These are phyloP conservation scores for Elmis aenea DNA, from an alignment of 2,888 invertebrate genomes.

Conservation along the genomic window DNA sequence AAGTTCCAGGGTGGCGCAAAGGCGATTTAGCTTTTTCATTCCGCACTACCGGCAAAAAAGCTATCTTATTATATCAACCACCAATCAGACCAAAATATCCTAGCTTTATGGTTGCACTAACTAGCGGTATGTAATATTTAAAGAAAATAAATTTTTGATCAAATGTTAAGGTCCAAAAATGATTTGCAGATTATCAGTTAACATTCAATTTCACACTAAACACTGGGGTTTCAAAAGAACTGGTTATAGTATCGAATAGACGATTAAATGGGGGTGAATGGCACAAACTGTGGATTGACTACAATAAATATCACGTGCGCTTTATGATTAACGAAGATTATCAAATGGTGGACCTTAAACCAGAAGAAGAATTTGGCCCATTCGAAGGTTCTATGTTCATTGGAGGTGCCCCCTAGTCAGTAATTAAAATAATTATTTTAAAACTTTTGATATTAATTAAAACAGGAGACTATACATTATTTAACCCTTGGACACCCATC, in stretches of 20 bases:
- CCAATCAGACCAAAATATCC: conserved; percentile 85
- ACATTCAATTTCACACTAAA: conserved; percentile 87
- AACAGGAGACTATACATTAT: no score
- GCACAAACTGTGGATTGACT: conserved; percentile 95
- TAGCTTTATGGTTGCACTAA: conserved; percentile 86
- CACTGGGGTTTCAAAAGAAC: conserved; percentile 74
- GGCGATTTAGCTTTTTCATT: conserved; percentile 92
- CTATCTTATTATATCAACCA: conserved; percentile 85
- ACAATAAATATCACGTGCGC: conserved; percentile 87
- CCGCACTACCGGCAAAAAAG: conserved; percentile 84
- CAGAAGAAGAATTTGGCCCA: conserved; percentile 85
- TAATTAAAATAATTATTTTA: conserved; percentile 29
- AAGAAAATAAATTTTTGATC: not conserved
- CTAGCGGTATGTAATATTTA: conserved; percentile 57
- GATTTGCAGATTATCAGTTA: conserved; percentile 66
- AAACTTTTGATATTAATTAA: not conserved
- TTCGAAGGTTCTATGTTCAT: conserved; percentile 93
- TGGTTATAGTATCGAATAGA: conserved; percentile 76
- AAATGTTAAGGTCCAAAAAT: conserved; percentile 3
- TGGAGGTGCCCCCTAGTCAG: conserved; percentile 87
- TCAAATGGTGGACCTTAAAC: conserved; percentile 78
- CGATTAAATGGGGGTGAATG: conserved; percentile 88
- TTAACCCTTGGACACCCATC: no score
- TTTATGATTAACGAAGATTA: conserved; percentile 90
- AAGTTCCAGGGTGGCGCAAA: conserved; percentile 89